Percentiles rank a stretch among this genome's conserved stretches.
These are phyloP conservation scores for Polylopha cassiicola DNA, from an alignment of 2,888 invertebrate genomes.

Conservation along the genomic window DNA sequence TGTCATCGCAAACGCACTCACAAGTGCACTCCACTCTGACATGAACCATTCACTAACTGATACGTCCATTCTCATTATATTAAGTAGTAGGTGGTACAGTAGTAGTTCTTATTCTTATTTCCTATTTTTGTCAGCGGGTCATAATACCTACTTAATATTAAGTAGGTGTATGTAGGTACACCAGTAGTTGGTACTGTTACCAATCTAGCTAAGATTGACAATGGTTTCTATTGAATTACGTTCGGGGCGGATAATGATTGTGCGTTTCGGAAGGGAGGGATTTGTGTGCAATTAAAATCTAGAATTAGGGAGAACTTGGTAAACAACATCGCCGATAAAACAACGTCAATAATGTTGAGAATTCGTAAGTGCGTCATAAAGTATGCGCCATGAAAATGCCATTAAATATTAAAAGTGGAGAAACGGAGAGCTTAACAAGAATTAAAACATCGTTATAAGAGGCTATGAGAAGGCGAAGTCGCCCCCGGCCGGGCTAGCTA, in stretches of 20 bases:
- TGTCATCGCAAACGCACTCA: slow-evolving; percentile 24
- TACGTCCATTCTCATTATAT: too few relatives aligned
- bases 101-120: too few relatives aligned
- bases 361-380: slow-evolving; percentile 74
- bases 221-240: too few relatives aligned
- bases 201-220: too few relatives aligned
- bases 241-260: too few relatives aligned
- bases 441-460: slow-evolving; percentile 76
- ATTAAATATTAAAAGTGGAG: slow-evolving; percentile 78
- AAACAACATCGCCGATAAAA: slow-evolving; percentile 55
- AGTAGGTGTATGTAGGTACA: too few relatives aligned
- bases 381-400: slow-evolving; percentile 74
- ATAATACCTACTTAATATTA: too few relatives aligned
- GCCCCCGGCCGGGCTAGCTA: slow-evolving; percentile 70
- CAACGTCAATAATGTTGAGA: slow-evolving; percentile 65
- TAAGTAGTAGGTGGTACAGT: too few relatives aligned
- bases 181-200: too few relatives aligned
- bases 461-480: slow-evolving; percentile 61
- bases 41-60: too few relatives aligned
- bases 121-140: too few relatives aligned
- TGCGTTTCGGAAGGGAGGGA: background rate
- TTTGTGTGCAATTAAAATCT: slow-evolving; percentile 33
- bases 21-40: slow-evolving; percentile 9
- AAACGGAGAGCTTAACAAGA: slow-evolving; percentile 77
- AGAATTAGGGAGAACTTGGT: slow-evolving; percentile 29